A percentile compares a stretch with the other conserved stretches of the same genome.
phyloP scores from a whole-genome alignment of 2,797 vertebrate genomes.

The Acanthurus tractus region DNA sequence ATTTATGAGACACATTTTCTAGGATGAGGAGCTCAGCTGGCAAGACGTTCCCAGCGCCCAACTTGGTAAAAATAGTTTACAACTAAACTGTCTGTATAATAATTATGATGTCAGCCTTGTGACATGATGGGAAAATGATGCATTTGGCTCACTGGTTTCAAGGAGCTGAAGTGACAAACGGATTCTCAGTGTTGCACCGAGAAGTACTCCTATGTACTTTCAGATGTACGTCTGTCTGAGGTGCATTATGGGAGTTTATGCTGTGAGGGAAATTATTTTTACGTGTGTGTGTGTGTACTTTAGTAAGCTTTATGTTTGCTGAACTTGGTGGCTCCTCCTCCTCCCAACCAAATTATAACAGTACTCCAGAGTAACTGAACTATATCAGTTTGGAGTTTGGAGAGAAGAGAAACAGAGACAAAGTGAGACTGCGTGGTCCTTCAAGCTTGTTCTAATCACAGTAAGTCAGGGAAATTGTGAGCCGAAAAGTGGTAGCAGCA shows the following conservation, averaged over 20 bases:
- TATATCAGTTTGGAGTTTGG: too few species aligned
- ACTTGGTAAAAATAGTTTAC: conserved; percentile 74
- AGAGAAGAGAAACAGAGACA: too few species aligned
- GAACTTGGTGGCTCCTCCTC: neutral
- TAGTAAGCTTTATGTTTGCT: conserved; percentile 1
- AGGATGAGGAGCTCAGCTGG: conserved; percentile 67
- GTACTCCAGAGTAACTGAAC: too few species aligned
- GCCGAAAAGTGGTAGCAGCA: too few species aligned
- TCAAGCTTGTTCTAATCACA: too few species aligned
- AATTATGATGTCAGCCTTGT: conserved; percentile 60
- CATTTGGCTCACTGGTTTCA: conserved; percentile 54
- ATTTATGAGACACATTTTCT: conserved; percentile 75
- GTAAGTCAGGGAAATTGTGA: too few species aligned
- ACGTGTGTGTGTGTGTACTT: neutral
- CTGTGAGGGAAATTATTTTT: neutral
- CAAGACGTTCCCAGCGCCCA: conserved; percentile 62
- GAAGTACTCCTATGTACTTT: neutral
- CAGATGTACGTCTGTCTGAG: neutral
- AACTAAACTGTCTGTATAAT: conserved; percentile 60
- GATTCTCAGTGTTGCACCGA: conserved; percentile 8
- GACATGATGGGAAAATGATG: conserved; percentile 61
- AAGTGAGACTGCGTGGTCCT: too few species aligned
- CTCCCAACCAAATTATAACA: neutral
- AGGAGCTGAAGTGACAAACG: conserved; percentile 43
- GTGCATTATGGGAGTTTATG: conserved; percentile 5